phyloP scores from a whole-genome alignment of 2,797 vertebrate species.

The Echiichthys vipera region DNA sequence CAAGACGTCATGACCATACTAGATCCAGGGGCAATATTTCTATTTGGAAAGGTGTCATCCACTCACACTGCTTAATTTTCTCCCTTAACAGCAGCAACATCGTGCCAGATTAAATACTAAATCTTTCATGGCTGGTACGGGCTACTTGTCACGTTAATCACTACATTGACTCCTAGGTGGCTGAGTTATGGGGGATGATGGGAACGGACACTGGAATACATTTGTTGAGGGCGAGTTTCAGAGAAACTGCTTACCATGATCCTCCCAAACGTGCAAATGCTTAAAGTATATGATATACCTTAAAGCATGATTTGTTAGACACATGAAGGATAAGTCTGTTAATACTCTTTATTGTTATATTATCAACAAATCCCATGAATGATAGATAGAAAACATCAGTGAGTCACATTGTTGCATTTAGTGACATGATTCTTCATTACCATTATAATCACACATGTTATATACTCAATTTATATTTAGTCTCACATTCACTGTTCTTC shows the following conservation, averaged over 20 bases:
- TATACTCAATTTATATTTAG: neutral
- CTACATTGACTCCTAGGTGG: constrained; percentile 29
- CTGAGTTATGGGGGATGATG: constrained; percentile 46
- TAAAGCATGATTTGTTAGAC: neutral
- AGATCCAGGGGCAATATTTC: constrained; percentile 69
- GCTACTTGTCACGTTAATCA: constrained; percentile 67
- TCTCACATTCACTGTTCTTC: neutral
- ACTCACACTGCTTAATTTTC: constrained; percentile 70
- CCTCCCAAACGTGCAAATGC: neutral
- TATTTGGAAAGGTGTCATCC: constrained; percentile 67
- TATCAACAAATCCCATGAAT: neutral
- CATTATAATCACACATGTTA: neutral
- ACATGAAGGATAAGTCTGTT: neutral
- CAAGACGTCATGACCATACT: constrained; percentile 62
- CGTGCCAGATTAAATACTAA: constrained; percentile 75
- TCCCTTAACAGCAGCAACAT: constrained; percentile 58
- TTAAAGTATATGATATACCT: neutral
- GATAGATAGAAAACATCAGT: constrained; percentile 6
- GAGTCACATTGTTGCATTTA: neutral
- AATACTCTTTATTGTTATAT: neutral
- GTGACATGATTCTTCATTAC: neutral
- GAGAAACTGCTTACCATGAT: neutral
- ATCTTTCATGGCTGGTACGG: constrained; percentile 66
- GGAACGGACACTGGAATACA: constrained; percentile 35
- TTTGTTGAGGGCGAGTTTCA: constrained; percentile 17